phyloP scores from a whole-genome alignment of 2,797 vertebrate species.

The Crax fasciolata region DNA sequence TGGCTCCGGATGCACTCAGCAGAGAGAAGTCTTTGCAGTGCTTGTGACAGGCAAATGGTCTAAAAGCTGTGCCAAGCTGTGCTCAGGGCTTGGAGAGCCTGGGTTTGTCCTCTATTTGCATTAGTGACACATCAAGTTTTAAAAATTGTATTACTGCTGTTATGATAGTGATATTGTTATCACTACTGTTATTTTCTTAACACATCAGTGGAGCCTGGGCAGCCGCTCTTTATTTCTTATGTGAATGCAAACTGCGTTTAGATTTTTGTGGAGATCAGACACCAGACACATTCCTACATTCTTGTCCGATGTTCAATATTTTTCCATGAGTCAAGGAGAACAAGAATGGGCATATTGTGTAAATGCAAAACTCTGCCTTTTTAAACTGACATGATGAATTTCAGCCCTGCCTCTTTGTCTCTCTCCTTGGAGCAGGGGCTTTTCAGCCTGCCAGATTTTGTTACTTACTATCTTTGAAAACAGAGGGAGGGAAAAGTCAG shows the following conservation, averaged over 20 bases:
- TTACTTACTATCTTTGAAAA: conserved; percentile 55
- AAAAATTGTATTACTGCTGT: conserved; percentile 41
- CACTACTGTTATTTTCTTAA: conserved; percentile 67
- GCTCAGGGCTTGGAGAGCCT: neutral
- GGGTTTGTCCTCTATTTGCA: conserved; percentile 10
- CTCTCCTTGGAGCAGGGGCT: neutral
- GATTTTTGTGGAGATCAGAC: conserved; percentile 71
- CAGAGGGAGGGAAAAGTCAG: conserved; percentile 55
- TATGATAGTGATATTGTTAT: conserved; percentile 64
- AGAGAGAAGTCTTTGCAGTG: neutral
- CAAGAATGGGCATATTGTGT: conserved; percentile 69
- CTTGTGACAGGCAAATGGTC: neutral
- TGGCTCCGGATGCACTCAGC: neutral
- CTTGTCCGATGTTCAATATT: conserved; percentile 72
- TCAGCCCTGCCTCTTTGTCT: conserved; percentile 57
- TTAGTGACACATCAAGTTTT: neutral
- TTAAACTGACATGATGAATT: conserved; percentile 62
- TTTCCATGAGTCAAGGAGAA: conserved; percentile 76
- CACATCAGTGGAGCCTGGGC: conserved; percentile 31
- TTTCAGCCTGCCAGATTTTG: conserved; percentile 53
- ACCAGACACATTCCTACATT: conserved; percentile 74
- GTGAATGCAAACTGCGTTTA: conserved; percentile 60
- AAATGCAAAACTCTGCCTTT: conserved; percentile 69
- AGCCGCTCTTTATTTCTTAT: conserved; percentile 33
- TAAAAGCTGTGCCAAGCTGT: neutral